Percentiles rank a stretch among this genome's conserved stretches.
Conservation (phyloP, 1,140 invertebrate genomes). For the Saccostrea cuccullata region DNA sequence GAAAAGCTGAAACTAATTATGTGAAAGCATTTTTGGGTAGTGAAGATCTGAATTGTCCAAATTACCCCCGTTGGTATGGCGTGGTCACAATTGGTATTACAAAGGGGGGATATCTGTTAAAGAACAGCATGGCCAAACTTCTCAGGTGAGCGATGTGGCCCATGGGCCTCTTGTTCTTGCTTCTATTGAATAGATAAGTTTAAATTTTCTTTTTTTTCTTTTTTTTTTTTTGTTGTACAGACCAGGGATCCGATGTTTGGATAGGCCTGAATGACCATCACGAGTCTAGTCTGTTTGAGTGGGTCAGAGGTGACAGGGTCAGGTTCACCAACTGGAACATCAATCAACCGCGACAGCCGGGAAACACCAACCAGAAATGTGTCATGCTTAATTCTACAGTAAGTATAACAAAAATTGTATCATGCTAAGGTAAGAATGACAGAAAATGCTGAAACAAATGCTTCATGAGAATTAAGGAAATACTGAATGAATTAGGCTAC, state of each 20-base stretch:
- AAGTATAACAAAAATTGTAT: neutral
- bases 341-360: conserved; percentile 61
- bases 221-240: neutral
- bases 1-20: too few species aligned
- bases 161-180: too few species aligned
- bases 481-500: neutral
- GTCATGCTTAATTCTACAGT: conserved; percentile 55
- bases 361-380: conserved; percentile 59
- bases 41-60: too few species aligned
- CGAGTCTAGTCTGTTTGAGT: conserved; percentile 63
- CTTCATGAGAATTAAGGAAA: neutral
- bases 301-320: conserved; percentile 64
- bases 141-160: too few species aligned
- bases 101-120: too few species aligned
- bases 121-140: too few species aligned
- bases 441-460: neutral
- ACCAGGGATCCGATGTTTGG: conserved; percentile 59
- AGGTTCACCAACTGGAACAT: conserved; percentile 71
- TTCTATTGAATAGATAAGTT: too few species aligned
- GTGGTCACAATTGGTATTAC: too few species aligned
- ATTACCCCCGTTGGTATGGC: too few species aligned
- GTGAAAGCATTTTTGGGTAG: too few species aligned
- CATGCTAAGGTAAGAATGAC: neutral
- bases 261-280: conserved; percentile 68
- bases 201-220: too few species aligned